Base-by-base conservation (phyloP, 2,888 invertebrate species). In the Ptilodon capucinus region DNA sequence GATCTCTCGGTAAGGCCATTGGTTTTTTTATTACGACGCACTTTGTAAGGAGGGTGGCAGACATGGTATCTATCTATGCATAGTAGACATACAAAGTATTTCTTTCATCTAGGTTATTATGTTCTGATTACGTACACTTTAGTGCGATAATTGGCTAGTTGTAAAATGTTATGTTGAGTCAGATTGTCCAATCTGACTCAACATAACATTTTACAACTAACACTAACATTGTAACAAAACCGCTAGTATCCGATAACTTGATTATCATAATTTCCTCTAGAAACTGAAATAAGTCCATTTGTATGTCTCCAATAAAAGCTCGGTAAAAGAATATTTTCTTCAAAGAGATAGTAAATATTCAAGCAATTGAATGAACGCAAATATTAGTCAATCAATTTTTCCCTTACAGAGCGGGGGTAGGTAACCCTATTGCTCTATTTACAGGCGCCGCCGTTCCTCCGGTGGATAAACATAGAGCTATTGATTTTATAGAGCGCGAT, bases 381-480 rank as follows among this genome's bases (percentile, higher is more conserved):
- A 28, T 28, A n/a, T 0, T 38, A 19, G 19, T 7, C 28, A 2
- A 28, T 11, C n/a, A n/a, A 32, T 14, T n/a, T 30, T 30, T 14
- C 8, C 32, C 6, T 32, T 32, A 14, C 30, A 46, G n/a, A n/a
- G 25, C 7, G n/a, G 23, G 23, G 16, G 40, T 32, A 23, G 18
- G 36, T 14, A 46, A 38, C 44, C 51, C 63, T 30, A 54, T 52
- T 55, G 51, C 49, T 47, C 32, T 49, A 47, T 52, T 50, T 53
- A 47, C 53, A 48, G 57, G 58, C 64, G 64, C 64, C 64, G 41
- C 49, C 43, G 42, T 52, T 53, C 63, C 66, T 59, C 45, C 45
- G 38, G 32, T 65, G 54, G 57, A 57, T 57, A 64, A 63, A 66
- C 66, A 60, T 45, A 42, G 42, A 42, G 41, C 39, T 63, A 64